Evolutionary conservation across 1,140 invertebrate species (phyloP), one percentile per base, ranked within the genome.

Genomic region (Chymomyza costata): DNA sequence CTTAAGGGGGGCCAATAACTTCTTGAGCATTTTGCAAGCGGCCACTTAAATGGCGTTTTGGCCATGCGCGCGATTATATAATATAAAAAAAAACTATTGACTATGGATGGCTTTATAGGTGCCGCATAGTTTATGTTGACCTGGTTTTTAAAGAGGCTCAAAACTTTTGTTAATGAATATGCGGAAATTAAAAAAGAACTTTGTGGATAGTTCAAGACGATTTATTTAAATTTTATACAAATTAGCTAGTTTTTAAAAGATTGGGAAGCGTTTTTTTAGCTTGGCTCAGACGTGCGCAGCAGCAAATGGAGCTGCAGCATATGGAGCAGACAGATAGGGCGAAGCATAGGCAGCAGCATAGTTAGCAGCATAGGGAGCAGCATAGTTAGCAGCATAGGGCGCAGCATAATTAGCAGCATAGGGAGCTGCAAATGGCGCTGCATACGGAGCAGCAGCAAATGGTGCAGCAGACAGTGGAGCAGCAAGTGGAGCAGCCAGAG

Each of bases 331-430:
- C 15, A 61, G 25, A 2, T 43, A 31, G 19, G 51, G 49, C 8
- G 51, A 37, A 13, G 49, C 51, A 18, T 53, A 67, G 13, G 52
- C 30, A 5, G 66, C 56, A 0, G 41, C 53, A 5, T 21, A 46
- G 5, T 44, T 60, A 49, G 86, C 86, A 44, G 86, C 86, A 3
- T 47, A 53, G 19, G 83, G 81, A 14, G 86, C 86, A 45, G 87
- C 40, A 31, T 84, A 83, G 37, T 18, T 83, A 86, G 18, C 83
- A 47, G 85, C 41, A 10, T 46, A 65, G 15, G 66, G 60, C 30
- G 64, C 58, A 43, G 78, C 68, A 60, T 34, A 65, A 59, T 7
- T 52, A 41, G 16, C 69, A 55, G 38, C 63, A 2, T n/a, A n/a
- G n/a, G n/a, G n/a, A n/a, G n/a, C n/a, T n/a, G 85, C 80, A 45